phyloP scores from a whole-genome alignment of 1,140 invertebrate species.

The Lepidurus couesii region DNA sequence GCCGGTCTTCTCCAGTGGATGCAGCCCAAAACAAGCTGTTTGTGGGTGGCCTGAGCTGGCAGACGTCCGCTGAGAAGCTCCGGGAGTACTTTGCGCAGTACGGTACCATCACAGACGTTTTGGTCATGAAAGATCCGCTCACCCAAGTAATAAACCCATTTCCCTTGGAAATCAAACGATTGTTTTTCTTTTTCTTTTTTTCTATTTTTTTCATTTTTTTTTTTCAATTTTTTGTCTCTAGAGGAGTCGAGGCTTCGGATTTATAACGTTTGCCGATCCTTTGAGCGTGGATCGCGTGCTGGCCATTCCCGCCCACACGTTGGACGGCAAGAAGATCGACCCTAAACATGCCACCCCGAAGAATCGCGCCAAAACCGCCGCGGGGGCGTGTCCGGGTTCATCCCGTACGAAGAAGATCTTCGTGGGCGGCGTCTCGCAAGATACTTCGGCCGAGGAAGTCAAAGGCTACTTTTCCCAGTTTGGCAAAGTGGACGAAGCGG shows the following conservation, averaged over 20 bases:
- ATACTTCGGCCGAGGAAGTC: slow-evolving; percentile 83
- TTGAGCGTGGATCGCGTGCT: slow-evolving; percentile 83
- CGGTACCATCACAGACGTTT: slow-evolving; percentile 81
- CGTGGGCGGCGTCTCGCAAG: slow-evolving; percentile 83
- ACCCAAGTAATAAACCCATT: slow-evolving; percentile 67
- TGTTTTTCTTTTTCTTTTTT: background rate
- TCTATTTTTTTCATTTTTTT: background rate
- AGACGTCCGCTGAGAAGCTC: slow-evolving; percentile 82
- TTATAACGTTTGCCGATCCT: slow-evolving; percentile 86
- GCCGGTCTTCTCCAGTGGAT: slow-evolving; percentile 45
- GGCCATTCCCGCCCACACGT: slow-evolving; percentile 79
- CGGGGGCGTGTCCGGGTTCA: slow-evolving; percentile 9
- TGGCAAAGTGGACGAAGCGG: slow-evolving; percentile 80
- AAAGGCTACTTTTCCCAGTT: slow-evolving; percentile 87
- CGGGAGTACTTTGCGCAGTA: slow-evolving; percentile 87
- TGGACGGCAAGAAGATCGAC: slow-evolving; percentile 91
- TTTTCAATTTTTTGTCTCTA: slow-evolving; percentile 45
- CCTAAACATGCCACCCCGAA: slow-evolving; percentile 87
- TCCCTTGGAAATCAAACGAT: background rate
- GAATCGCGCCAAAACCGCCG: slow-evolving; percentile 62
- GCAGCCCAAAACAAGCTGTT: slow-evolving; percentile 82
- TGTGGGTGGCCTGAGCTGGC: slow-evolving; percentile 84
- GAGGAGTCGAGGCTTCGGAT: slow-evolving; percentile 87
- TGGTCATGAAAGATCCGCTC: slow-evolving; percentile 89
- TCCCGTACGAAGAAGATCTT: slow-evolving; percentile 86